Conservation (phyloP, 2,113 vertebrate genomes). For the Tupaia chinensis region DNA sequence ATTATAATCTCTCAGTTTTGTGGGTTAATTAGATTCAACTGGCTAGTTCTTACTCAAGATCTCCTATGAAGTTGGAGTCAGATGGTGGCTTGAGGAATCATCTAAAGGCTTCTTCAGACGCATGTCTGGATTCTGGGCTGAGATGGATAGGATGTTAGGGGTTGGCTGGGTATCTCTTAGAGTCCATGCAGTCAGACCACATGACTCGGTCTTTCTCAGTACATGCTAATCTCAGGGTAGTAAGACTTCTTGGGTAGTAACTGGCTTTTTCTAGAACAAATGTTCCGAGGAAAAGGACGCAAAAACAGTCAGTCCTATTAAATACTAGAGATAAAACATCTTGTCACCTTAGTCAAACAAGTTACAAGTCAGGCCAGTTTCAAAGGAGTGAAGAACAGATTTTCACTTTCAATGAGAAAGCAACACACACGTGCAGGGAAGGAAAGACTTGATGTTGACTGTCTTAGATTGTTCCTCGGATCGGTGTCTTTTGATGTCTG, state of each 20-base stretch:
- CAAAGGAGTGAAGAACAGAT: not conserved
- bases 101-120: not conserved
- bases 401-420: not conserved
- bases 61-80: not conserved
- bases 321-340: not conserved
- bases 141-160: no score
- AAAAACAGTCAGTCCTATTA: not conserved
- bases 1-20: not conserved
- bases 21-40: not conserved
- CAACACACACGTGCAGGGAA: no score
- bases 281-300: not conserved
- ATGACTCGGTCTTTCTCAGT: not conserved
- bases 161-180: not conserved
- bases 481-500: not conserved
- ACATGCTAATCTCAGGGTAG: not conserved
- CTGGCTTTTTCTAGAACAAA: slow-evolving; percentile 21
- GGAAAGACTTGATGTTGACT: not conserved
- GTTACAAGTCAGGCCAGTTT: not conserved
- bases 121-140: not conserved
- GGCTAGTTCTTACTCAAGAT: not conserved
- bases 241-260: not conserved
- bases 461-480: not conserved
- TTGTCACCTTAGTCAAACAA: not conserved
- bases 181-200: not conserved
- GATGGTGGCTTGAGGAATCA: not conserved